A percentile compares a stretch with the other conserved stretches of the same genome.
phyloP scores from a whole-genome alignment of 1,140 invertebrate genomes.

The Trichoplusia ni region DNA sequence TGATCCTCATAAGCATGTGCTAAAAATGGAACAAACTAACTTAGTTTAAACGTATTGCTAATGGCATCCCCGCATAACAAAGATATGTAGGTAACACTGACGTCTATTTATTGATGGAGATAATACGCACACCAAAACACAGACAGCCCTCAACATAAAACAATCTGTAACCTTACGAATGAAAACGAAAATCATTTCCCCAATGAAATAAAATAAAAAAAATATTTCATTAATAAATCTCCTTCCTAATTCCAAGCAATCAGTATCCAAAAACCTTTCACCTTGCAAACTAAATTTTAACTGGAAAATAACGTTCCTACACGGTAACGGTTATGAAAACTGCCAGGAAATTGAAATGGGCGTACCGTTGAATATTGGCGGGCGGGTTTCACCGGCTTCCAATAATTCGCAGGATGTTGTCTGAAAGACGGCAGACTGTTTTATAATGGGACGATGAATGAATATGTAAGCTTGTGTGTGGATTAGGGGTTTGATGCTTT shows the following conservation, averaged over 20 bases:
- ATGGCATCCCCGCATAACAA: no score
- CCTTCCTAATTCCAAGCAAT: conserved; percentile 13
- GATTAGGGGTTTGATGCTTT: not conserved
- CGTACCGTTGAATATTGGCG: conserved; percentile 52
- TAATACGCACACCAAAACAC: no score
- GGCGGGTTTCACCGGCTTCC: conserved; percentile 46
- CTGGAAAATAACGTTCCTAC: conserved; percentile 38
- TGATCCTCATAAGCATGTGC: no score
- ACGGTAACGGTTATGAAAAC: conserved; percentile 46
- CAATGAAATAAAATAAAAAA: not conserved
- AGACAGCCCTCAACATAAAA: no score
- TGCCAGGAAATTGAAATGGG: conserved; percentile 66
- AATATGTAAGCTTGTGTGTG: not conserved
- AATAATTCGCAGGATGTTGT: conserved; percentile 59
- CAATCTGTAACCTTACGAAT: no score
- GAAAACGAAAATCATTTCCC: no score
- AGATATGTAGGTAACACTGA: no score
- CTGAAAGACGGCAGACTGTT: conserved; percentile 36
- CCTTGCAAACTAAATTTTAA: conserved; percentile 27
- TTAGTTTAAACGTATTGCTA: no score
- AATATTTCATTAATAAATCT: not conserved
- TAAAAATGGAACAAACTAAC: no score
- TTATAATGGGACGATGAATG: conserved; percentile 6
- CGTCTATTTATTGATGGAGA: no score
- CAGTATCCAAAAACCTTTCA: conserved; percentile 9